phyloP scores from a whole-genome alignment of 2,888 invertebrate genomes.

The Tiphia femorata region DNA sequence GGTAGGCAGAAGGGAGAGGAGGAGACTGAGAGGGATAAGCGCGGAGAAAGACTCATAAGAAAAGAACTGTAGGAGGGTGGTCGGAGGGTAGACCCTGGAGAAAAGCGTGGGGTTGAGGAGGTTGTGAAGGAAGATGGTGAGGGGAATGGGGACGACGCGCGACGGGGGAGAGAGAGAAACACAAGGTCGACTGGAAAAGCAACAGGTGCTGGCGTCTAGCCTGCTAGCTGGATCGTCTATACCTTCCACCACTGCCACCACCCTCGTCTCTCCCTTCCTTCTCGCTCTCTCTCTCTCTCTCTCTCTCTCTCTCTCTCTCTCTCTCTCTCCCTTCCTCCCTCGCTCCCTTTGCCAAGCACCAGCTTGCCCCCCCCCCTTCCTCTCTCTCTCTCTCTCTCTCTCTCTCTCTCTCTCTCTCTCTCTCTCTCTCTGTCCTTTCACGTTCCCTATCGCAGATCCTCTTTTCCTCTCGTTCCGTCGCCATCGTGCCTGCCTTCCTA shows the following conservation, averaged over 20 bases:
- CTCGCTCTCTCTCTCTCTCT: constrained; percentile 19
- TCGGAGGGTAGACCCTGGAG: too few relatives aligned
- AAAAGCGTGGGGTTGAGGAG: constrained; percentile 12
- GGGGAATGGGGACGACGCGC: constrained; percentile 4
- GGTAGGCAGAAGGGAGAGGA: too few relatives aligned
- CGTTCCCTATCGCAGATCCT: constrained; percentile 18
- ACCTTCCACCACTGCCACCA: constrained; percentile 31
- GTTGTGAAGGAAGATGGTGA: constrained; percentile 21
- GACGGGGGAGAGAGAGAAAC: constrained; percentile 7
- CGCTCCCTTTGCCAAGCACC: constrained; percentile 16
- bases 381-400: constrained; percentile 23
- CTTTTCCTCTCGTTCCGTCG: constrained; percentile 25
- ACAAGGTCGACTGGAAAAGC: constrained; percentile 60
- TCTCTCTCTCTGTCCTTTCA: constrained; percentile 25
- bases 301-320: constrained; percentile 30
- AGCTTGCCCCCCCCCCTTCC: constrained; percentile 21
- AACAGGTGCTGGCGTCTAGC: constrained; percentile 66
- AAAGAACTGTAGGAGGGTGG: constrained; percentile 9
- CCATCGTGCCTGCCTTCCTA: constrained; percentile 23
- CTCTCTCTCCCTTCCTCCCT: constrained; percentile 17
- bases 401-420: constrained; percentile 19
- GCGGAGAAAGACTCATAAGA: constrained; percentile 11
- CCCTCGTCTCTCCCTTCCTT: constrained; percentile 23
- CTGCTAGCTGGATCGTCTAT: constrained; percentile 47
- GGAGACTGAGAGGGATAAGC: constrained; percentile 2